Percentiles rank a stretch among this genome's conserved stretches.
These are phyloP conservation scores for Pheosia gnoma DNA, from an alignment of 2,888 invertebrate species.

Conservation along the genomic window DNA sequence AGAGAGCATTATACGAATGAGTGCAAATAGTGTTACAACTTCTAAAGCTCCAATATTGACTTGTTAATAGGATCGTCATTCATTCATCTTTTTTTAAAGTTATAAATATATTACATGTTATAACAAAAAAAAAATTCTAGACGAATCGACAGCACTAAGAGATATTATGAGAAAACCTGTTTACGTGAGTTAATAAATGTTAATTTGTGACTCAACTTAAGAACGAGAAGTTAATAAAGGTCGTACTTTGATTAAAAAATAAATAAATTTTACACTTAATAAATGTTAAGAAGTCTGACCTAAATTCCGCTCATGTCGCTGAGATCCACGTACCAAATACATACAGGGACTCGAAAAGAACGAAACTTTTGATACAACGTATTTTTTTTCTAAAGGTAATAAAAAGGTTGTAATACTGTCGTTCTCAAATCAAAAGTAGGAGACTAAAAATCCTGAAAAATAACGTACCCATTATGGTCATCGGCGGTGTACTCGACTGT, in stretches of 20 bases:
- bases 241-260: constrained; percentile 1
- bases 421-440: too few species aligned
- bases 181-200: neutral
- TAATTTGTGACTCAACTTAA: constrained; percentile 39
- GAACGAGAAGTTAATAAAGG: constrained; percentile 31
- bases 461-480: constrained; percentile 78
- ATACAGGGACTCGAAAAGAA: neutral
- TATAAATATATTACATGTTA: neutral
- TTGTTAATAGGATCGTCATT: neutral
- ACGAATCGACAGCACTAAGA: neutral
- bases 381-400: too few species aligned
- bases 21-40: neutral
- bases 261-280: neutral
- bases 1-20: neutral
- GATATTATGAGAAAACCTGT: neutral
- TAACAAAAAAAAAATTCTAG: neutral
- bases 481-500: constrained; percentile 84
- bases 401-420: too few species aligned
- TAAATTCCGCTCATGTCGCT: neutral
- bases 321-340: neutral
- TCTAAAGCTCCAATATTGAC: neutral
- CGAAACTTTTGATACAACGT: neutral
- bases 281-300: neutral
- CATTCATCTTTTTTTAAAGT: neutral
- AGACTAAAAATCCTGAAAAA: neutral